phyloP scores from a whole-genome alignment of 2,888 invertebrate genomes.

The Dasysyrphus tricinctus region DNA sequence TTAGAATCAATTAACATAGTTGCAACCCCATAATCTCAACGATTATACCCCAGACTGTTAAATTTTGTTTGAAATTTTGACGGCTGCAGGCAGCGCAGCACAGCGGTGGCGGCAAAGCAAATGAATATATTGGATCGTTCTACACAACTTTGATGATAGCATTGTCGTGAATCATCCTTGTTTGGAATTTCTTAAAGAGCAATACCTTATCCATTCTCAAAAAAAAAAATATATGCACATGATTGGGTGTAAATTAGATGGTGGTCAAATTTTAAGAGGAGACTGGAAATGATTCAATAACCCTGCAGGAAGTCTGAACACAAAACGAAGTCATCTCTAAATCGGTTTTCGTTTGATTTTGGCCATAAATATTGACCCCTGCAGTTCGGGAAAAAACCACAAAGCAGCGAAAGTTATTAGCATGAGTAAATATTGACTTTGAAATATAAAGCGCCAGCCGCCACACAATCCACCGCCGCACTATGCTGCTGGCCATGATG shows the following conservation, averaged over 20 bases:
- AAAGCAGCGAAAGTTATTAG: constrained; percentile 41
- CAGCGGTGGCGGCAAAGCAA: background rate
- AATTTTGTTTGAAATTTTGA: background rate
- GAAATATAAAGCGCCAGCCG: background rate
- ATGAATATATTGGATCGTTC: constrained; percentile 61
- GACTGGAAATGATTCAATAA: constrained; percentile 48
- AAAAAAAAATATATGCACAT: background rate
- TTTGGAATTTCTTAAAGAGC: constrained; percentile 53
- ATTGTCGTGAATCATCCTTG: constrained; percentile 60
- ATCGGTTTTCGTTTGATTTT: constrained; percentile 40
- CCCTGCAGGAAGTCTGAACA: constrained; percentile 57
- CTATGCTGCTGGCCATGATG: background rate
- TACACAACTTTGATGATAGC: background rate
- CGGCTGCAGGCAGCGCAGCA: background rate
- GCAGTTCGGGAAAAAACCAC: constrained; percentile 59
- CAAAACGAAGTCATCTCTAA: constrained; percentile 16
- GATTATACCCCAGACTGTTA: background rate
- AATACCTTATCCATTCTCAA: constrained; percentile 51
- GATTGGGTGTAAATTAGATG: constrained; percentile 59
- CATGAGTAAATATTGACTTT: constrained; percentile 27
- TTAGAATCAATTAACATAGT: no score
- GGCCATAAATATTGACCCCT: constrained; percentile 63
- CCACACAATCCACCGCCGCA: no score
- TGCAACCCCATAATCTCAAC: no score
- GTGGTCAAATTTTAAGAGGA: constrained; percentile 10